A percentile compares a stretch with the other conserved stretches of the same genome.
Evolutionary conservation across 2,797 vertebrate species (phyloP).

Genomic region (Limosa lapponica): DNA sequence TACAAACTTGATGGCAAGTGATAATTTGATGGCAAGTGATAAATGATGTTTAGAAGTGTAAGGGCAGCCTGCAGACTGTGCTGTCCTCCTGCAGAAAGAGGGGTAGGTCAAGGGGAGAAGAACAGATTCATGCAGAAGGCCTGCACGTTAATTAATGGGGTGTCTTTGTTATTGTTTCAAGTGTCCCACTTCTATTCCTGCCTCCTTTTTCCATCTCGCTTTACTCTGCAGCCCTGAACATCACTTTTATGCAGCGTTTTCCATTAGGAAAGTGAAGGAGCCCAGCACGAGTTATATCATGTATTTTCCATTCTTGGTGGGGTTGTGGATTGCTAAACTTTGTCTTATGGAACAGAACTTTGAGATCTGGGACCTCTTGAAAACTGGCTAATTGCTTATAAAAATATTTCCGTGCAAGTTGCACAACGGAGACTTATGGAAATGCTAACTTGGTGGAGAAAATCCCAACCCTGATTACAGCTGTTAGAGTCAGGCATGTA

Average conservation of each 20-base stretch:
- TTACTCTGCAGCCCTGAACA: background rate
- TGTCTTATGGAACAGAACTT: background rate
- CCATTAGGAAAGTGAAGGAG: background rate
- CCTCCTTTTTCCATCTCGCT: accelerated
- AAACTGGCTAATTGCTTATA: background rate
- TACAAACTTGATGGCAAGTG: background rate
- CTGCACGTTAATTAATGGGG: accelerated
- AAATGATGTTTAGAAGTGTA: accelerated
- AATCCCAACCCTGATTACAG: background rate
- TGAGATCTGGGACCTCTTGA: background rate
- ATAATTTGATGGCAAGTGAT: accelerated
- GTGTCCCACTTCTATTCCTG: background rate
- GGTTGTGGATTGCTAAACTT: background rate
- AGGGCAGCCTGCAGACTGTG: background rate
- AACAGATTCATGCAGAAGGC: accelerated
- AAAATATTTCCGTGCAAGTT: background rate
- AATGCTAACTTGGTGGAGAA: background rate
- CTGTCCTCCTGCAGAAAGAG: background rate
- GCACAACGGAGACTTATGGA: background rate
- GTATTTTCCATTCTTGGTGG: background rate
- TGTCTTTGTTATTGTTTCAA: background rate
- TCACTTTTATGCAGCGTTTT: background rate
- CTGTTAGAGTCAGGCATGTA: background rate
- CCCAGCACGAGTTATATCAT: accelerated
- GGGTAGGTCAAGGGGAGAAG: background rate